A percentile compares a stretch with the other conserved stretches of the same genome.
Conservation (phyloP, 2,888 invertebrate species). For the Pristionchus maxplancki region DNA sequence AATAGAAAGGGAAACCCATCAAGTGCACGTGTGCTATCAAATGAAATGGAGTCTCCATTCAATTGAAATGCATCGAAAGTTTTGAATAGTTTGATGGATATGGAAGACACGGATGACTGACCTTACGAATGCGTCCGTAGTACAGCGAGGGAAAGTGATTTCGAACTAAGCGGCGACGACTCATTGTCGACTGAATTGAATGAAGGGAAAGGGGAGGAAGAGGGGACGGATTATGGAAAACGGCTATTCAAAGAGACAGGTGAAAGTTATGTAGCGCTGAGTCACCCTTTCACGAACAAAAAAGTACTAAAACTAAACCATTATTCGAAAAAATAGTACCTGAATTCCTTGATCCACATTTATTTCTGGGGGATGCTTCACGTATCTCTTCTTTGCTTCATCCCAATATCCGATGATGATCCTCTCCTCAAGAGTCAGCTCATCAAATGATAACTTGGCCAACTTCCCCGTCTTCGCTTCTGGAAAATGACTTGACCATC, state of each 20-base stretch:
- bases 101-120: not conserved
- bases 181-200: constrained; percentile 8
- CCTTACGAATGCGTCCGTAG: not conserved
- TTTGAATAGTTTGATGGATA: not conserved
- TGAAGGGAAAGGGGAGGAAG: not conserved
- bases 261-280: not conserved
- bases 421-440: not conserved
- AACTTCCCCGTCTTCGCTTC: not conserved
- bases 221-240: constrained; percentile 20
- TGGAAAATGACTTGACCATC: not conserved
- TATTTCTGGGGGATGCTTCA: too few relatives aligned
- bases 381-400: not conserved
- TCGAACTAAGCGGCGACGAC: constrained; percentile 17
- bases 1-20: not conserved
- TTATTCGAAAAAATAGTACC: not conserved
- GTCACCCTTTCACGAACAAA: not conserved
- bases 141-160: constrained; percentile 35
- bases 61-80: not conserved
- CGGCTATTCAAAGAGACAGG: not conserved
- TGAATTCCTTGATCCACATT: not conserved
- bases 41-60: not conserved
- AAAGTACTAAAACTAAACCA: not conserved
- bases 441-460: not conserved
- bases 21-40: not conserved
- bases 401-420: not conserved